phyloP scores from a whole-genome alignment of 2,888 invertebrate species.

The Heliothis peltigera region DNA sequence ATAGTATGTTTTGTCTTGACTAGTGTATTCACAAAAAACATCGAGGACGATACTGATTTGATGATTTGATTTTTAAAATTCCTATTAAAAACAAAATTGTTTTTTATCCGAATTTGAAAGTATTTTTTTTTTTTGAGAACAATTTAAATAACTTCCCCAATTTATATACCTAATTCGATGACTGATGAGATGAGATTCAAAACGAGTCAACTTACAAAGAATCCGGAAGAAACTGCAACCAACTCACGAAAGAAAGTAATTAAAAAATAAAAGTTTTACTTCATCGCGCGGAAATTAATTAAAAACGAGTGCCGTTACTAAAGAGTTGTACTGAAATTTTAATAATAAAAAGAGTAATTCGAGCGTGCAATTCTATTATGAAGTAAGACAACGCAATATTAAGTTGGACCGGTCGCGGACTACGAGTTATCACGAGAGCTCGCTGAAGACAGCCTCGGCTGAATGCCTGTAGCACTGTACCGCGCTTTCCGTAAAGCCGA shows the following conservation, averaged over 20 bases:
- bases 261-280: not conserved
- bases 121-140: too few species aligned
- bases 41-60: too few species aligned
- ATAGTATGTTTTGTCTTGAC: too few species aligned
- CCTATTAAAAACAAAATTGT: too few species aligned
- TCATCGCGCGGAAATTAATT: not conserved
- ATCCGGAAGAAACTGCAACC: not conserved
- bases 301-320: not conserved
- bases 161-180: too few species aligned
- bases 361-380: too few species aligned
- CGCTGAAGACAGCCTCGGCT: slow-evolving; percentile 4
- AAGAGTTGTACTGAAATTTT: not conserved
- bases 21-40: too few species aligned
- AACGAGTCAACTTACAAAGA: slow-evolving; percentile 9
- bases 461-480: slow-evolving; percentile 7
- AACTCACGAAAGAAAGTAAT: slow-evolving; percentile 3
- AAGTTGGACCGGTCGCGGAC: not conserved
- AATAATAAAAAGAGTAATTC: not conserved
- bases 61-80: too few species aligned
- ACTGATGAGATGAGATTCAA: too few species aligned
- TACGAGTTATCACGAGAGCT: not conserved
- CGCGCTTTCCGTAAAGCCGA: not conserved
- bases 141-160: too few species aligned
- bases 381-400: not conserved
- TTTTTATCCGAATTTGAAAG: too few species aligned